Evolutionary conservation across 2,797 vertebrate genomes (phyloP).

Genomic region (Crax fasciolata): DNA sequence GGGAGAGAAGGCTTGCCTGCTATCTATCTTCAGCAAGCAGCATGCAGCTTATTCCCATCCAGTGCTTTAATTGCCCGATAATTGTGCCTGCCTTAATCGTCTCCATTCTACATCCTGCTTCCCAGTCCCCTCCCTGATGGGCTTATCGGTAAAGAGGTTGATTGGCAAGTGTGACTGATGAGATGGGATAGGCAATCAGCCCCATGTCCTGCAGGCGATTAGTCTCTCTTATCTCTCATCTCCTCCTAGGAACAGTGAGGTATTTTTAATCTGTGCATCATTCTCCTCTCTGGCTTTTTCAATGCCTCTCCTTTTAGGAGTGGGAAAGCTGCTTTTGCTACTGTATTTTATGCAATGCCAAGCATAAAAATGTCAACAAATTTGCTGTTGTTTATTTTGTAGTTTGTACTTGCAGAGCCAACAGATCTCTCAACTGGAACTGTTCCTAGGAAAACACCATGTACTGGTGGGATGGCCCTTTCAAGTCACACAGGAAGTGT

Average conservation of each 20-base stretch:
- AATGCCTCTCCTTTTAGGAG: background rate
- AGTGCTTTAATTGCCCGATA: slow-evolving; percentile 45
- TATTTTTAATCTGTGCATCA: slow-evolving; percentile 52
- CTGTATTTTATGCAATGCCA: slow-evolving; percentile 8
- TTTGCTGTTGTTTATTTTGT: background rate
- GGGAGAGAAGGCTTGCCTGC: background rate
- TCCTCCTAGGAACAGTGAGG: slow-evolving; percentile 29
- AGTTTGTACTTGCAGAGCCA: background rate
- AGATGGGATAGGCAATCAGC: slow-evolving; percentile 53
- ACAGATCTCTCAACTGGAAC: background rate
- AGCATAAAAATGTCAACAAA: background rate
- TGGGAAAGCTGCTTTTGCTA: slow-evolving; percentile 49
- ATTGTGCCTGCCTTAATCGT: slow-evolving; percentile 33
- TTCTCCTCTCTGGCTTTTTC: slow-evolving; percentile 41
- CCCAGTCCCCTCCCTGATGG: slow-evolving; percentile 38
- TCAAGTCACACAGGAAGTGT: background rate
- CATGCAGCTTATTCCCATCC: slow-evolving; percentile 41
- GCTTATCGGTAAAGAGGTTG: slow-evolving; percentile 25
- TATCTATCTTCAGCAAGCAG: slow-evolving; percentile 60
- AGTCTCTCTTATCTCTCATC: slow-evolving; percentile 49
- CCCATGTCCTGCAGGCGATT: slow-evolving; percentile 2
- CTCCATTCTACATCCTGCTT: slow-evolving; percentile 37
- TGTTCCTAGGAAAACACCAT: background rate
- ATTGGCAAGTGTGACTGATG: slow-evolving; percentile 69
- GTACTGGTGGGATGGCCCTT: background rate